These are phyloP conservation scores for Nematolebias whitei DNA, from an alignment of 2,113 vertebrate genomes.

Conservation along the genomic window DNA sequence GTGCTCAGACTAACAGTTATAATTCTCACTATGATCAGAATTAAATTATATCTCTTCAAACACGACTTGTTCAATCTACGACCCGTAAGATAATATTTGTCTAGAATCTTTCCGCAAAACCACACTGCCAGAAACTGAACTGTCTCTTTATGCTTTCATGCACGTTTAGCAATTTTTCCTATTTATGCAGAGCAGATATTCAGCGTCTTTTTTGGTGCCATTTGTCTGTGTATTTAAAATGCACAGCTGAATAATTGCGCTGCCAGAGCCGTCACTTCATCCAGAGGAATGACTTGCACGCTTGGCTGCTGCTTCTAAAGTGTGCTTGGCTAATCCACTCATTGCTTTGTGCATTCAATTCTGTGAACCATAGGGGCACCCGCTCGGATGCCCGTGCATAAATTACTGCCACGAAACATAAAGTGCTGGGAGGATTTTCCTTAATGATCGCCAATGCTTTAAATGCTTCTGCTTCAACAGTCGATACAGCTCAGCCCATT, in stretches of 20 bases:
- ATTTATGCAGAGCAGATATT: constrained; percentile 31
- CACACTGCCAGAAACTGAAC: too few relatives aligned
- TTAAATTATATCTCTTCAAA: too few relatives aligned
- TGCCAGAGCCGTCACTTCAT: constrained; percentile 71
- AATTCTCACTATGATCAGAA: too few relatives aligned
- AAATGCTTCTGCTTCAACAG: constrained; percentile 81
- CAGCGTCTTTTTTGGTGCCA: constrained; percentile 36
- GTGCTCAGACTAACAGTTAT: too few relatives aligned
- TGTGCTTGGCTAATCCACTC: constrained; percentile 81
- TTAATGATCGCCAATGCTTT: constrained; percentile 81
- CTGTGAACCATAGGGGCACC: constrained; percentile 77
- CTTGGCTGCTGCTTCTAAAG: constrained; percentile 77
- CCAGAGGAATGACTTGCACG: constrained; percentile 77
- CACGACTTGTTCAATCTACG: too few relatives aligned
- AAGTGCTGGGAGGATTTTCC: constrained; percentile 81
- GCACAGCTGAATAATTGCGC: constrained; percentile 72
- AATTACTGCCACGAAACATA: constrained; percentile 82
- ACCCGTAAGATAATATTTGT: too few relatives aligned
- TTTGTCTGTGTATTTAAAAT: constrained; percentile 71
- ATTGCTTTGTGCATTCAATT: constrained; percentile 78
- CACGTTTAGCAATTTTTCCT: constrained; percentile 40
- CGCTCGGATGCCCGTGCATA: constrained; percentile 80
- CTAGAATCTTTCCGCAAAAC: too few relatives aligned
- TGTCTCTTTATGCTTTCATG: constrained; percentile 37
- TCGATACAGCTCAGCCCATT: constrained; percentile 83